These are phyloP conservation scores for Lethocerus indicus DNA, from an alignment of 1,140 invertebrate genomes.

Conservation along the genomic window DNA sequence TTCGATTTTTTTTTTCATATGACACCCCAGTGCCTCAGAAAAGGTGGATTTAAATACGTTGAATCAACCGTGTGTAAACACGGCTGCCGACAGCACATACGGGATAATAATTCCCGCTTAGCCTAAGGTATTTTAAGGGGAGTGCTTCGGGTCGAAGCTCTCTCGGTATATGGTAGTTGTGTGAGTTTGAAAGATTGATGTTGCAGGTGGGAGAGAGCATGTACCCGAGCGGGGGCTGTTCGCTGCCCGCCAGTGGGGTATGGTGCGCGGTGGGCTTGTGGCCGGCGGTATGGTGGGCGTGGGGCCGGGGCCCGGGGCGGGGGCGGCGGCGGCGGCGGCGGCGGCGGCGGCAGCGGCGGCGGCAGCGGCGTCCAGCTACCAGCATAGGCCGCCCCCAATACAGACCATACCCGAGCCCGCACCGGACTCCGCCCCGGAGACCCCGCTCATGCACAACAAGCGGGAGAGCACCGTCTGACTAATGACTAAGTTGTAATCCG, in stretches of 20 bases:
- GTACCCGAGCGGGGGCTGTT: constrained; percentile 15
- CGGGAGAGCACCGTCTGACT: constrained; percentile 18
- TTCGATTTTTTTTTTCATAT: no score
- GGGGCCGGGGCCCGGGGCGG: not conserved
- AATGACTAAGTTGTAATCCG: constrained; percentile 18
- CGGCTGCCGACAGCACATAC: no score
- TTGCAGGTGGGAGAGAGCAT: constrained; percentile 15
- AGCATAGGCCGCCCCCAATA: constrained; percentile 1
- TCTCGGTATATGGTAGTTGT: no score
- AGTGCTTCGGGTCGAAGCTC: no score
- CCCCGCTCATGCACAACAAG: constrained; percentile 15
- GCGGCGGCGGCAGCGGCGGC: no score
- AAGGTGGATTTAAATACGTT: no score
- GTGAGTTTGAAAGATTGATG: no score
- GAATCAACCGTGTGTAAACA: no score
- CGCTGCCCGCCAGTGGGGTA: constrained; percentile 10
- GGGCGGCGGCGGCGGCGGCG: not conserved
- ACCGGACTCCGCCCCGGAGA: constrained; percentile 9
- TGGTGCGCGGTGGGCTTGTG: constrained; percentile 1
- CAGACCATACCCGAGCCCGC: no score
- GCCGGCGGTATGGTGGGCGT: constrained; percentile 4
- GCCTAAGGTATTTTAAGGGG: no score
- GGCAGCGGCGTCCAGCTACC: constrained; percentile 6
- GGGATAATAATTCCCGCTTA: no score
- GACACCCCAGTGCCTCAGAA: no score